A percentile compares a stretch with the other conserved stretches of the same genome.
These are phyloP conservation scores for Cetoscarus ocellatus DNA, from an alignment of 2,797 vertebrate genomes.

Conservation along the genomic window DNA sequence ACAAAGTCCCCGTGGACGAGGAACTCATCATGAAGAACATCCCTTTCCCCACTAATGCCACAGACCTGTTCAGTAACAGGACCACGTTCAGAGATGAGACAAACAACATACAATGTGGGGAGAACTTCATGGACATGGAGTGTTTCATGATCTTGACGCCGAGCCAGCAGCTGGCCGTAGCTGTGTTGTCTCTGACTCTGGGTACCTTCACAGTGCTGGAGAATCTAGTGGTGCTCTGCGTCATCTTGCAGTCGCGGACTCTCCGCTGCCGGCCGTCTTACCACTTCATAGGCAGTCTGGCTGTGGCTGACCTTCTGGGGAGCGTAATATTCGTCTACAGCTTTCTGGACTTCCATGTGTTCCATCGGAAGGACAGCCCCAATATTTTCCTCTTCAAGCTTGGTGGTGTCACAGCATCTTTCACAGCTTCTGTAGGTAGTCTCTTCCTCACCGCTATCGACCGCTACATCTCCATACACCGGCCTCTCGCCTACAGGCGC, in stretches of 20 bases:
- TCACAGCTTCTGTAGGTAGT: constrained; percentile 97
- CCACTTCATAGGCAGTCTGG: constrained; percentile 98
- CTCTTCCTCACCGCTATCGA: constrained; percentile 99
- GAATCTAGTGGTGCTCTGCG: constrained; percentile 95
- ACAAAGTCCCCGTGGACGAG: constrained; percentile 93
- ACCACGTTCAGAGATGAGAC: constrained; percentile 90
- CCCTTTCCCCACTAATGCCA: constrained; percentile 92
- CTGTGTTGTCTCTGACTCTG: constrained; percentile 94
- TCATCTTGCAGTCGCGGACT: constrained; percentile 96
- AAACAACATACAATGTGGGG: constrained; percentile 93
- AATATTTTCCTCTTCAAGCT: constrained; percentile 98
- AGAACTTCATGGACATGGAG: constrained; percentile 99
- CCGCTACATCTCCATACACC: constrained; percentile 98
- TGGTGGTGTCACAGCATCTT: constrained; percentile 97
- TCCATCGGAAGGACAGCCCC: constrained; percentile 97
- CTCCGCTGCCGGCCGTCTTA: constrained; percentile 97
- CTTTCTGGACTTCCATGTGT: constrained; percentile 99
- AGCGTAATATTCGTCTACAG: constrained; percentile 99
- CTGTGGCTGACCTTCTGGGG: constrained; percentile 96
- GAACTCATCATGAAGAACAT: constrained; percentile 89
- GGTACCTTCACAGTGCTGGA: constrained; percentile 98
- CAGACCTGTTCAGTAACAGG: constrained; percentile 93
- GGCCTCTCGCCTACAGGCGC: constrained; percentile 95
- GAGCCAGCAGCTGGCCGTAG: constrained; percentile 97
- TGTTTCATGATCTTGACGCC: constrained; percentile 99